Percentiles rank a stretch among this genome's conserved stretches.
Conservation (phyloP, 2,888 invertebrate genomes). For the Leptinotarsa haldemani region DNA sequence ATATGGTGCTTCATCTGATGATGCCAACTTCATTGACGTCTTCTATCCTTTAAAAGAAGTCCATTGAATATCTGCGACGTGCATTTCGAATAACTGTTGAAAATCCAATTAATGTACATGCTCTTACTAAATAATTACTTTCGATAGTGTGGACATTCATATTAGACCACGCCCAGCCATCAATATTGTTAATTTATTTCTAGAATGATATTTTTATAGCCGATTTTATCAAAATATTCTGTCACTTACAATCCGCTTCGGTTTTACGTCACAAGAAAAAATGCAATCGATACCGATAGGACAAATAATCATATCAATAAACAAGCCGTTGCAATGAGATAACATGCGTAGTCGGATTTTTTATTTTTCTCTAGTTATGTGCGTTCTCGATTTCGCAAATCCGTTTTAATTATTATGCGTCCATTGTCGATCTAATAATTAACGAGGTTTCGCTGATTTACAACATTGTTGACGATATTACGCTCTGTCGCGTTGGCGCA, state of each 20-base stretch:
- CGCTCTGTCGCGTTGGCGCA: not conserved
- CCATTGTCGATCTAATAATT: constrained; percentile 14
- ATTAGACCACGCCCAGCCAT: constrained; percentile 10
- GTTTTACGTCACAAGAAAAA: not conserved
- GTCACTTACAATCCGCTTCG: not conserved
- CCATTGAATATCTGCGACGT: no score
- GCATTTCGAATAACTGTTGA: no score
- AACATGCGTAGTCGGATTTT: constrained; percentile 1
- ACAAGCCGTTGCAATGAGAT: constrained; percentile 7
- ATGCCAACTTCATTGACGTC: no score
- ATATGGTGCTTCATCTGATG: no score
- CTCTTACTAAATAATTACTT: not conserved
- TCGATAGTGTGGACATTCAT: not conserved
- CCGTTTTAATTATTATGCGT: constrained; percentile 3
- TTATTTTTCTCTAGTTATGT: constrained; percentile 1
- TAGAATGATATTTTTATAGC: not conserved
- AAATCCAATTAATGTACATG: not conserved
- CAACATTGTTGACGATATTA: constrained; percentile 12
- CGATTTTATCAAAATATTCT: not conserved
- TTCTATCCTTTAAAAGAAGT: no score
- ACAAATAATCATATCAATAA: constrained; percentile 13
- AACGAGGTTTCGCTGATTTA: constrained; percentile 12
- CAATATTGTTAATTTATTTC: not conserved
- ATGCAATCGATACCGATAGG: constrained; percentile 11
- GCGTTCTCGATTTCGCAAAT: constrained; percentile 15